These are phyloP conservation scores for Selenia dentaria DNA, from an alignment of 2,888 invertebrate species.

Conservation along the genomic window DNA sequence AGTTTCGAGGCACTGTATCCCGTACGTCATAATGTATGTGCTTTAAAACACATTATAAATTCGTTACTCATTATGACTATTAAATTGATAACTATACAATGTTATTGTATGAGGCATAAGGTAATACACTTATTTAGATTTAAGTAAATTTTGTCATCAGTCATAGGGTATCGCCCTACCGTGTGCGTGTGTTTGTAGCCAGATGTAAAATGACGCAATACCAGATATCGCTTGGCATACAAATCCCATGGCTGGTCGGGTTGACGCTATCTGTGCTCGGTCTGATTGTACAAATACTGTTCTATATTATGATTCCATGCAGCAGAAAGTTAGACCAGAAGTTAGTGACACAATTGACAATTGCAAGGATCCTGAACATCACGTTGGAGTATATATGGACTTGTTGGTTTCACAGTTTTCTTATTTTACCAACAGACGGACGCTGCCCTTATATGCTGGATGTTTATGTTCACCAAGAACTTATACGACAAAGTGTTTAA, in stretches of 20 bases:
- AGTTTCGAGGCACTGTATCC: too few species aligned
- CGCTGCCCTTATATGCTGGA: conserved; percentile 54
- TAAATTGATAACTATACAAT: too few species aligned
- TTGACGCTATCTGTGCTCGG: conserved; percentile 47
- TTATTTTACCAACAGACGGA: conserved; percentile 54
- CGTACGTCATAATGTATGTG: too few species aligned
- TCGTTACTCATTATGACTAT: too few species aligned
- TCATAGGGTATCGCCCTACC: too few species aligned
- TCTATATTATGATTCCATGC: conserved; percentile 44
- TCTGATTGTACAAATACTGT: conserved; percentile 41
- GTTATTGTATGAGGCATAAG: too few species aligned
- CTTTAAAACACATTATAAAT: too few species aligned
- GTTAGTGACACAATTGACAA: conserved; percentile 52
- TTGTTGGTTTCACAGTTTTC: conserved; percentile 28
- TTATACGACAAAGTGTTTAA: conserved; percentile 62
- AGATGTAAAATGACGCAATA: too few species aligned
- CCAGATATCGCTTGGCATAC: not conserved
- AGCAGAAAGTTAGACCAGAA: conserved; percentile 59
- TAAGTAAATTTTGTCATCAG: too few species aligned
- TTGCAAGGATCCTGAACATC: conserved; percentile 52
- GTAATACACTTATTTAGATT: too few species aligned
- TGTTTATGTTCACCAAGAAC: conserved; percentile 65
- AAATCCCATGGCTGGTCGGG: conserved; percentile 46
- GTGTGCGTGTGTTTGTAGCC: too few species aligned
- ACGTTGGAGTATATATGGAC: conserved; percentile 41